These are phyloP conservation scores for Onthophagus sagittarius DNA, from an alignment of 2,888 invertebrate genomes.

Conservation along the genomic window DNA sequence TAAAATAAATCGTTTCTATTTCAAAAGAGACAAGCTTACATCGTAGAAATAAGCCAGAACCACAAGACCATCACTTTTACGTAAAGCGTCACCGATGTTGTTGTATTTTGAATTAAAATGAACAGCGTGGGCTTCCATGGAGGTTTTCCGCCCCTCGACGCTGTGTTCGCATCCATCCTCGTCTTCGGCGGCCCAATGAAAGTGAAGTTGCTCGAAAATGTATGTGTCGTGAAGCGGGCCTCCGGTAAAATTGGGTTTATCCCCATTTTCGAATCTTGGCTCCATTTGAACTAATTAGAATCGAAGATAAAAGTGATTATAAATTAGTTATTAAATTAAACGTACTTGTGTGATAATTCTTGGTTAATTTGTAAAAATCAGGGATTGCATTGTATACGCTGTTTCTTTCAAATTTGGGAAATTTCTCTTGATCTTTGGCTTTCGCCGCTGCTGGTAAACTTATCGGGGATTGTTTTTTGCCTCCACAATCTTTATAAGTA, in stretches of 20 bases:
- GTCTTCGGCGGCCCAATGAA: not conserved
- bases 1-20: too few species aligned
- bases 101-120: not conserved
- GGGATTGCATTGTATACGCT: not conserved
- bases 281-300: not conserved
- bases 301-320: not conserved
- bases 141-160: not conserved
- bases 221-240: not conserved
- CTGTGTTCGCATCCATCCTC: not conserved
- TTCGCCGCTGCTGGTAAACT: not conserved
- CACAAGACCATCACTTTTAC: not conserved
- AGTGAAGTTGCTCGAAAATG: not conserved
- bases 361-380: not conserved
- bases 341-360: not conserved
- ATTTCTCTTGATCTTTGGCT: not conserved
- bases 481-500: not conserved
- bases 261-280: not conserved
- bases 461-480: not conserved
- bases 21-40: not conserved
- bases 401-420: not conserved
- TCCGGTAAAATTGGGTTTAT: not conserved
- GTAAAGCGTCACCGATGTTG: not conserved
- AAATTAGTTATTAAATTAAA: not conserved
- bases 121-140: not conserved
- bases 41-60: not conserved